Evolutionary conservation across 2,888 invertebrate species (phyloP).

Genomic region (Ochlodes sylvanus): DNA sequence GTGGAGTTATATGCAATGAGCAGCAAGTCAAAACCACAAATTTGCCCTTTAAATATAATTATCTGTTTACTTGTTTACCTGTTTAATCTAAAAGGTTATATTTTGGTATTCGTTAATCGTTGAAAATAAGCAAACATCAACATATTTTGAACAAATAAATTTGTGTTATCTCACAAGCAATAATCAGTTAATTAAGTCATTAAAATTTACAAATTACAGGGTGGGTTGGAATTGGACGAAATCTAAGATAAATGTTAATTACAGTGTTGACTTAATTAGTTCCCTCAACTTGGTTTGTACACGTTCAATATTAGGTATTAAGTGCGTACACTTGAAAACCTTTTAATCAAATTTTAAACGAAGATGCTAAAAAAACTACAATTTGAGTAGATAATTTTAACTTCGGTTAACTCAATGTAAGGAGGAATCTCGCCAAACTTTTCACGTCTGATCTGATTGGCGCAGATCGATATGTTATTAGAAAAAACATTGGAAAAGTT

Average conservation of each 20-base stretch:
- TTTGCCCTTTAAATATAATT: too few species aligned
- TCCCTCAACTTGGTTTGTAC: neutral
- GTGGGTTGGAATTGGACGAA: neutral
- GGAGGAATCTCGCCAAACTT: neutral
- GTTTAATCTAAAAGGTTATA: too few species aligned
- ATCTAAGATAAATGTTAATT: neutral
- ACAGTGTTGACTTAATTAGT: neutral
- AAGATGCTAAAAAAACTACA: neutral
- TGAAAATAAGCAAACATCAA: too few species aligned
- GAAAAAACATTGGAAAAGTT: slow-evolving; percentile 20
- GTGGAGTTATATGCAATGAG: neutral
- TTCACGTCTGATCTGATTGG: neutral
- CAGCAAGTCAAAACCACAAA: too few species aligned
- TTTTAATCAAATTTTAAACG: neutral
- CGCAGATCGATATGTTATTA: slow-evolving; percentile 13
- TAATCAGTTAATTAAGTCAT: neutral
- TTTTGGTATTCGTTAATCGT: too few species aligned
- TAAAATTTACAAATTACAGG: neutral
- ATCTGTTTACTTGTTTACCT: too few species aligned
- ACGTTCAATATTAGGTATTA: too few species aligned
- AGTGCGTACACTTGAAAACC: too few species aligned
- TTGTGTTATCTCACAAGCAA: neutral
- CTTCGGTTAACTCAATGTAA: neutral
- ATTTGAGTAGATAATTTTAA: neutral
- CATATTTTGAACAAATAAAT: neutral